A percentile compares a stretch with the other conserved stretches of the same genome.
These are phyloP conservation scores for Bimastos eiseni DNA, from an alignment of 2,888 invertebrate genomes.

Conservation along the genomic window DNA sequence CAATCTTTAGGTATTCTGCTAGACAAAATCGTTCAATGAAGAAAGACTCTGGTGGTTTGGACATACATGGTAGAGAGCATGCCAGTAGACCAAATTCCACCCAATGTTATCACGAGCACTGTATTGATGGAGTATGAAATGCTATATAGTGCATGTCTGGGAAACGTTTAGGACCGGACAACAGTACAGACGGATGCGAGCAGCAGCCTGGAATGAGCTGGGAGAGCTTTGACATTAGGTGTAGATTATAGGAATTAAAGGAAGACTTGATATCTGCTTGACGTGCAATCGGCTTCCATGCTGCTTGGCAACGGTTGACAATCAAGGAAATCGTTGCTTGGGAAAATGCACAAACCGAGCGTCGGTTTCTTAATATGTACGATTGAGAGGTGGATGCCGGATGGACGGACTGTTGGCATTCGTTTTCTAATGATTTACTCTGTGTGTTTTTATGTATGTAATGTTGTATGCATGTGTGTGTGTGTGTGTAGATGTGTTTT, in stretches of 20 bases:
- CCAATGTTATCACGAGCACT: too few species aligned
- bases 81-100: too few species aligned
- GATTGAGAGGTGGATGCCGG: too few species aligned
- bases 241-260: background rate
- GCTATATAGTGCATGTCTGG: background rate
- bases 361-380: background rate
- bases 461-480: background rate
- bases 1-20: too few species aligned
- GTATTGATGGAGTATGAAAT: background rate
- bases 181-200: background rate
- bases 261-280: background rate
- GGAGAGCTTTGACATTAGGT: background rate
- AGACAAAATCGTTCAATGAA: too few species aligned
- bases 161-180: background rate
- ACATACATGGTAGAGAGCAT: too few species aligned
- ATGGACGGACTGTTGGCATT: background rate
- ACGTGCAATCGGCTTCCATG: background rate
- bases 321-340: background rate
- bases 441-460: background rate
- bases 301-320: background rate
- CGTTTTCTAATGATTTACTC: background rate
- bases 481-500: background rate
- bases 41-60: too few species aligned
- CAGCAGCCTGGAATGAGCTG: slow-evolving; percentile 4
- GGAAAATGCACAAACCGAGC: background rate